phyloP scores from a whole-genome alignment of 2,888 invertebrate genomes.

The Octonoba sinensis region DNA sequence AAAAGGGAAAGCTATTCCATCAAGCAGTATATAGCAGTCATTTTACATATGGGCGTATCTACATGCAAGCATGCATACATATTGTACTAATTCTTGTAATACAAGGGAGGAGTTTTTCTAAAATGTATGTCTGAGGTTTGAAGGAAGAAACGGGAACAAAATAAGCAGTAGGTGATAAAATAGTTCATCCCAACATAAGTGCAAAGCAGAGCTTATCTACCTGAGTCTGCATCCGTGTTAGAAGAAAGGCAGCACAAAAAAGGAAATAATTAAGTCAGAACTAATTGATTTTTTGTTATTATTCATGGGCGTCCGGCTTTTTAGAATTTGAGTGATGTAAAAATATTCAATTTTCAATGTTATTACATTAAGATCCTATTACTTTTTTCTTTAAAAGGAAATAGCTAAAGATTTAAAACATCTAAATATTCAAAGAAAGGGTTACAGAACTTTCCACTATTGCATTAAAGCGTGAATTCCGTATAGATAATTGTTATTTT shows the following conservation, averaged over 20 bases:
- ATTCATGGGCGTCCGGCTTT: conserved; percentile 30
- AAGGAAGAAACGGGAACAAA: not conserved
- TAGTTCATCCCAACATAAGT: conserved; percentile 22
- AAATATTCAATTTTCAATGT: not conserved
- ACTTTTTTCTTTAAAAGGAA: too few species aligned
- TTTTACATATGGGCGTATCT: too few species aligned
- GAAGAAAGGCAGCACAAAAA: conserved; percentile 55
- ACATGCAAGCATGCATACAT: too few species aligned
- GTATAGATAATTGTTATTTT: too few species aligned
- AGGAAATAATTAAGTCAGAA: conserved; percentile 55
- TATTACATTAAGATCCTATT: too few species aligned
- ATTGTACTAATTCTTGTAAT: not conserved
- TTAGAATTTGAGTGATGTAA: not conserved
- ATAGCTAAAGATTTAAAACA: too few species aligned
- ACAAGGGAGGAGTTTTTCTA: not conserved
- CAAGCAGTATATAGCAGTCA: too few species aligned
- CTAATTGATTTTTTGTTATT: conserved; percentile 14
- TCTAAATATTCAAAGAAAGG: too few species aligned
- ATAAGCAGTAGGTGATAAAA: not conserved
- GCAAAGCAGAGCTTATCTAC: conserved; percentile 60
- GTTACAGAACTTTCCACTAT: too few species aligned
- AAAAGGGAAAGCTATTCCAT: too few species aligned
- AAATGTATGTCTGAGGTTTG: not conserved
- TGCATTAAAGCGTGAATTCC: too few species aligned
- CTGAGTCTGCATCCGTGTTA: conserved; percentile 58